Evolutionary conservation across 2,888 invertebrate species (phyloP).

Genomic region (Strigamia crassipes): DNA sequence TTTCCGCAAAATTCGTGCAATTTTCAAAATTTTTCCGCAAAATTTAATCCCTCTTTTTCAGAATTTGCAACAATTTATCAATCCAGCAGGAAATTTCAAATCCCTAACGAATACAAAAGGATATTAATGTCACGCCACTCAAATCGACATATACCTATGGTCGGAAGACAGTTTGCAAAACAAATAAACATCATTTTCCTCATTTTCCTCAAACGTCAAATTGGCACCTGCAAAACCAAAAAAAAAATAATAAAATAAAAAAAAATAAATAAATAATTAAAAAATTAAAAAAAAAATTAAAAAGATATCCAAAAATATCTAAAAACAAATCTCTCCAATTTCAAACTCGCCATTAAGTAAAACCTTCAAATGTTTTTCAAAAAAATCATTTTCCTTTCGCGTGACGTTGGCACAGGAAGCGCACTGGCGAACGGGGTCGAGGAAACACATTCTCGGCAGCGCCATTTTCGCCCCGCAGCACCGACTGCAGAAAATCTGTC

Average conservation of each 20-base stretch:
- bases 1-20: no score
- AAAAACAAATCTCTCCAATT: background rate
- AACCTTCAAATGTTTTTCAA: slow-evolving; percentile 61
- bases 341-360: slow-evolving; percentile 57
- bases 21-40: no score
- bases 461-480: slow-evolving; percentile 60
- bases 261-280: no score
- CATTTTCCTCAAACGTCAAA: slow-evolving; percentile 44
- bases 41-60: no score
- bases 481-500: slow-evolving; percentile 60
- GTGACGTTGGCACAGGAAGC: slow-evolving; percentile 58
- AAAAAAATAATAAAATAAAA: background rate
- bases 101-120: no score
- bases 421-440: slow-evolving; percentile 63
- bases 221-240: slow-evolving; percentile 46
- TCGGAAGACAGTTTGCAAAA: slow-evolving; percentile 49
- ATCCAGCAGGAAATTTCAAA: no score
- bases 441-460: slow-evolving; percentile 63
- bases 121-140: no score
- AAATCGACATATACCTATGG: slow-evolving; percentile 44
- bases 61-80: no score
- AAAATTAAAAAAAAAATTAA: background rate
- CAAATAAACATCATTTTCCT: background rate
- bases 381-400: slow-evolving; percentile 61
- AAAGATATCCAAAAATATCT: no score